phyloP scores from a whole-genome alignment of 2,113 vertebrate genomes.

The Leptobrachium leishanense region DNA sequence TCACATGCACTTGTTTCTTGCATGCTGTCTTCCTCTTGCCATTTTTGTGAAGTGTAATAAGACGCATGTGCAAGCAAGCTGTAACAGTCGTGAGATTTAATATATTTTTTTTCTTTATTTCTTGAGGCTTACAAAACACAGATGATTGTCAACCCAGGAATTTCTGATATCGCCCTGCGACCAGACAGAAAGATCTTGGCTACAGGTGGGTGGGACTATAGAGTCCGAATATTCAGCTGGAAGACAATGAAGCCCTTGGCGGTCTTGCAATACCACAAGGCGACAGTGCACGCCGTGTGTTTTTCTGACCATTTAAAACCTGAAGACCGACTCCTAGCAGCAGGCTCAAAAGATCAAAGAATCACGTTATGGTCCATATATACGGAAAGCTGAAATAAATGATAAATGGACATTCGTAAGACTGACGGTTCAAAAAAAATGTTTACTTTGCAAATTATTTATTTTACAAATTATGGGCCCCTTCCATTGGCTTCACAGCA shows the following conservation, averaged over 20 bases:
- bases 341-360: slow-evolving; percentile 87
- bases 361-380: slow-evolving; percentile 93
- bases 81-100: not conserved
- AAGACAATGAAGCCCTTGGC: slow-evolving; percentile 85
- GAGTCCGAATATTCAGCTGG: slow-evolving; percentile 86
- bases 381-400: slow-evolving; percentile 54
- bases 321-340: slow-evolving; percentile 76
- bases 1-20: too few species aligned
- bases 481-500: slow-evolving; percentile 3
- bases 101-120: slow-evolving; percentile 43
- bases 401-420: not conserved
- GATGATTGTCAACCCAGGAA: slow-evolving; percentile 81
- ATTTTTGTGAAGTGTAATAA: too few species aligned
- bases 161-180: slow-evolving; percentile 80
- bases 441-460: too few species aligned
- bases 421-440: too few species aligned
- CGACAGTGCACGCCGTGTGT: slow-evolving; percentile 76
- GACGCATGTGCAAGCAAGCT: too few species aligned
- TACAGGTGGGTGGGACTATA: slow-evolving; percentile 90
- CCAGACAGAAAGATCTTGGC: slow-evolving; percentile 82
- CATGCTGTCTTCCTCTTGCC: too few species aligned
- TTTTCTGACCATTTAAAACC: slow-evolving; percentile 76
- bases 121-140: slow-evolving; percentile 72
- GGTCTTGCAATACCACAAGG: slow-evolving; percentile 84
- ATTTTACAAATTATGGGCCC: too few species aligned